These are phyloP conservation scores for Trissolcus basalis DNA, from an alignment of 1,140 invertebrate genomes.

Conservation along the genomic window DNA sequence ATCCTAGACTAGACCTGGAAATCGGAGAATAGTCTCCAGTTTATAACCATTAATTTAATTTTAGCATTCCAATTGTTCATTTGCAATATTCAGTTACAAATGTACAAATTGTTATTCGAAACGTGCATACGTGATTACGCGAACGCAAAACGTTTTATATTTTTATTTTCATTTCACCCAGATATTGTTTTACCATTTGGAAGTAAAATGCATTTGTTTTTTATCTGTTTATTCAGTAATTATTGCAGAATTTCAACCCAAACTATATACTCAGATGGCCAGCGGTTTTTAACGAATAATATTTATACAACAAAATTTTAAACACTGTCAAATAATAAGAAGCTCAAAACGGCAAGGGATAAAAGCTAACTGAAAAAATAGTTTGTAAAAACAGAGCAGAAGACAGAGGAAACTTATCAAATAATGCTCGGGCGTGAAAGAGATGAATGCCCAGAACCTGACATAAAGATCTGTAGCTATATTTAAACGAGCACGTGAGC, in stretches of 20 bases:
- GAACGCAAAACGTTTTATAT: too few relatives aligned
- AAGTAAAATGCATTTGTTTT: too few relatives aligned
- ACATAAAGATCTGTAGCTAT: constrained; percentile 61
- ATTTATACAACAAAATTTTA: constrained; percentile 19
- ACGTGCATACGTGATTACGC: too few relatives aligned
- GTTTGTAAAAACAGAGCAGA: constrained; percentile 9
- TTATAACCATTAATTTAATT: constrained; percentile 48
- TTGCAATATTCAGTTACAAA: too few relatives aligned
- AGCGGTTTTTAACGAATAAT: constrained; percentile 35
- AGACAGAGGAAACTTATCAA: constrained; percentile 21
- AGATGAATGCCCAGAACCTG: constrained; percentile 47
- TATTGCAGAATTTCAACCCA: too few relatives aligned
- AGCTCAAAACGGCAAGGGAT: constrained; percentile 24
- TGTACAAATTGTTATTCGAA: too few relatives aligned
- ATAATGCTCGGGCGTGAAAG: constrained; percentile 22
- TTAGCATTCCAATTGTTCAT: constrained; percentile 32
- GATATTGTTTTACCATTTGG: too few relatives aligned
- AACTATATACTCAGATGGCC: too few relatives aligned
- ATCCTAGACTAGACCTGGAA: constrained; percentile 60
- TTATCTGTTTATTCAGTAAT: too few relatives aligned
- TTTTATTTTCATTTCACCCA: too few relatives aligned
- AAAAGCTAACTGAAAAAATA: constrained; percentile 13
- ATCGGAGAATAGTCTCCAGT: constrained; percentile 52
- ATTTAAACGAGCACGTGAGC: constrained; percentile 65
- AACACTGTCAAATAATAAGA: constrained; percentile 31